Evolutionary conservation across 1,140 invertebrate species (phyloP), one percentile per base, ranked within the genome.

Genomic region (Caenorhabditis briggsae): DNA sequence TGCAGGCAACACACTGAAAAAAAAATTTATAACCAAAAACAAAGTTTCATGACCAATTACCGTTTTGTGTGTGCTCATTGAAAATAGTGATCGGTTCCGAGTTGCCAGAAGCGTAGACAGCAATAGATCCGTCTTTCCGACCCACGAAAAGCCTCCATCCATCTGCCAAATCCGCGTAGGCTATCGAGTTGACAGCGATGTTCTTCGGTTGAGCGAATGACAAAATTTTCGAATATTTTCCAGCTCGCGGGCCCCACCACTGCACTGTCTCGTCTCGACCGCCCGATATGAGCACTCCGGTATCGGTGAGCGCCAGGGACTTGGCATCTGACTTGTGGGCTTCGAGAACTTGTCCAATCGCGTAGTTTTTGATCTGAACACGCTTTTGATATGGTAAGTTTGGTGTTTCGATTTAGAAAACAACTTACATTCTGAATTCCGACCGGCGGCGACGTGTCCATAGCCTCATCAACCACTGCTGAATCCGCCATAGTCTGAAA

Each of bases 1-100:
- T 88, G 82, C 2, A 91, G 78, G 43, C 86, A 85, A 50, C 89
- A 89, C 11, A 90, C 90, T 89, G 18, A 82, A 90, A 89, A 20
- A 6, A 25, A 46, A 59, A 5, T 78, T 85, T 46, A 20, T 78
- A 18, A 53, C n/a, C 14, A 41, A 23, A 74, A 78, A 83, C 16
- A 33, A 2, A 43, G 9, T 43, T 16, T 64, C 12, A 11, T 59
- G 16, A 58, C 82, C 46, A 41, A 82, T 33, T 65, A 86, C 85
- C 74, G 33, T 82, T 82, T 14, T 43, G 20, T 9, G 18, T 43
- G 50, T 87, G 83, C 20, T 87, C 61, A 9, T 74, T 87, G 33
- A 82, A 55, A 25, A 64, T 41, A 2, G 64, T 11, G 18, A 84
- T n/a, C 5, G 56, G 70, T 41, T 84, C 83, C 5, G n/a, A 11